phyloP scores from a whole-genome alignment of 2,113 vertebrate genomes.

The Piaya cayana region DNA sequence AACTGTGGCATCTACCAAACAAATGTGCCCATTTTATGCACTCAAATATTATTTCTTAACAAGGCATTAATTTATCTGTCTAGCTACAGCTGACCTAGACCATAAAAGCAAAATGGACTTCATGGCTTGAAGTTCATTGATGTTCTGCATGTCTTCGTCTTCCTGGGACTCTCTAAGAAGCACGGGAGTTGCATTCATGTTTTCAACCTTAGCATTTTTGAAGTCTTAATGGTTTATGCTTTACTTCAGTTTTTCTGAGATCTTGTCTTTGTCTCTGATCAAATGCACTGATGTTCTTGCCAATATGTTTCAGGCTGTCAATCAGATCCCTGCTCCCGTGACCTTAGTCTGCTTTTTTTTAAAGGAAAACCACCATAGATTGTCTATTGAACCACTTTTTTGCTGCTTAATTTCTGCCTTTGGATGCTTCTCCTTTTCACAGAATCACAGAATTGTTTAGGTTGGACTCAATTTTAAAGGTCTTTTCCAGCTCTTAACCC shows the following conservation, averaged over 20 bases:
- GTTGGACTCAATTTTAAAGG: too few species aligned
- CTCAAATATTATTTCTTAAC: not conserved
- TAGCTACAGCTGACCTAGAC: not conserved
- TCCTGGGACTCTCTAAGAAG: not conserved
- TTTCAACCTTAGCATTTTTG: not conserved
- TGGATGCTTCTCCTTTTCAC: not conserved
- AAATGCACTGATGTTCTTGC: not conserved
- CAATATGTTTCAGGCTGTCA: not conserved
- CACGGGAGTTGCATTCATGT: not conserved
- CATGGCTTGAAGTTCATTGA: rapidly evolving
- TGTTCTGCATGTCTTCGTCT: not conserved
- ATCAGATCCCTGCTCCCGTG: not conserved
- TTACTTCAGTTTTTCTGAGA: not conserved
- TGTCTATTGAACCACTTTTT: not conserved
- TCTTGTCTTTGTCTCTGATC: not conserved
- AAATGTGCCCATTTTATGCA: not conserved
- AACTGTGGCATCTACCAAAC: not conserved
- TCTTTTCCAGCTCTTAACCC: too few species aligned
- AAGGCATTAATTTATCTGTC: not conserved
- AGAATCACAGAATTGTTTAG: too few species aligned
- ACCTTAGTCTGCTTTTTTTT: not conserved
- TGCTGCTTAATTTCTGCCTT: not conserved
- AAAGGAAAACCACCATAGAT: not conserved
- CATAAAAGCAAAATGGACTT: not conserved
- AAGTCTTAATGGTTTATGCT: not conserved